phyloP scores from a whole-genome alignment of 1,140 invertebrate genomes.

The Arctopsyche grandis region DNA sequence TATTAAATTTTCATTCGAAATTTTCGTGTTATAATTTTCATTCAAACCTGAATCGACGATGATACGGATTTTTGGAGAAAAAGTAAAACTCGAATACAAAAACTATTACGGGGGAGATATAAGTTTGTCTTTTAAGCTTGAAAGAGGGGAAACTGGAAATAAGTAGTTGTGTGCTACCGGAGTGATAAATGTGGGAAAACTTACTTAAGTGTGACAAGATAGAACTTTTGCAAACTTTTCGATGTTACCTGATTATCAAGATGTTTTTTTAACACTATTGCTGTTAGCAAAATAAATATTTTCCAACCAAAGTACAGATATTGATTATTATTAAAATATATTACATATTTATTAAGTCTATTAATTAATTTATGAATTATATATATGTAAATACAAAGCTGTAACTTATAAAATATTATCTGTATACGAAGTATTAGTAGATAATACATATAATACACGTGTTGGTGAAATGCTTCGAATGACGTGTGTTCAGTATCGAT shows the following conservation, averaged over 20 bases:
- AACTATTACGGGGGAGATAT: not conserved
- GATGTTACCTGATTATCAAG: slow-evolving; percentile 30
- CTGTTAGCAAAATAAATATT: not conserved
- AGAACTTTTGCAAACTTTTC: slow-evolving; percentile 2
- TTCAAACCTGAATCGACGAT: not conserved
- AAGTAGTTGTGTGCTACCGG: slow-evolving; percentile 20
- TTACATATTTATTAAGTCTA: too few relatives aligned
- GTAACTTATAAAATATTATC: too few relatives aligned
- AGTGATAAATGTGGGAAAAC: slow-evolving; percentile 24
- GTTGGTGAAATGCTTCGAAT: too few relatives aligned
- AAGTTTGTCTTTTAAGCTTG: not conserved
- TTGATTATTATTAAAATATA: not conserved
- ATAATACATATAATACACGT: too few relatives aligned
- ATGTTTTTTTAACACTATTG: slow-evolving; percentile 12
- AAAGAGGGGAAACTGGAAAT: slow-evolving; percentile 14
- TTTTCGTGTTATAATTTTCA: not conserved
- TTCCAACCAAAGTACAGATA: not conserved
- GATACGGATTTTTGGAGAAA: not conserved
- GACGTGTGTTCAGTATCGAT: too few relatives aligned
- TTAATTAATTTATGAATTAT: too few relatives aligned
- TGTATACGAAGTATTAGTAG: too few relatives aligned
- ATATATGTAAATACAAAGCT: not conserved
- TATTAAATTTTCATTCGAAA: too few relatives aligned
- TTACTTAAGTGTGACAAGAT: slow-evolving; percentile 27
- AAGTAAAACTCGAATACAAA: not conserved